Percentiles rank a stretch among this genome's conserved stretches.
These are phyloP conservation scores for Trachops cirrhosus DNA, from an alignment of 2,797 vertebrate species.

Conservation along the genomic window DNA sequence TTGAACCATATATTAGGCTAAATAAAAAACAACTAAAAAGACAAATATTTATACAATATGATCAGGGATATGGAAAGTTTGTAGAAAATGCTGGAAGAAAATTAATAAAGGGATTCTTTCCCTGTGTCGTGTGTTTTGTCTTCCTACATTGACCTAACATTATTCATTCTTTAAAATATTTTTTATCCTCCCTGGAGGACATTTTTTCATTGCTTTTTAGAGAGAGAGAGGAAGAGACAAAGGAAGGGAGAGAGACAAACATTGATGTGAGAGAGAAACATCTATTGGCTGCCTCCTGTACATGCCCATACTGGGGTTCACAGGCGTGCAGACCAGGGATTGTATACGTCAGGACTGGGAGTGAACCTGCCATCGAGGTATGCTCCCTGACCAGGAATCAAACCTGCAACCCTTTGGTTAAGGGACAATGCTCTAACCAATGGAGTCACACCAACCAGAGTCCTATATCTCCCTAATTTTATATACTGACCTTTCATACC, in stretches of 20 bases:
- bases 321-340: too few species aligned
- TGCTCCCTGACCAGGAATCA: not conserved
- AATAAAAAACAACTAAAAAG: not conserved
- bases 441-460: not conserved
- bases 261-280: too few species aligned
- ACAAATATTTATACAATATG: not conserved
- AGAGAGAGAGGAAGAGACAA: too few species aligned
- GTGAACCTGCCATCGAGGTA: too few species aligned
- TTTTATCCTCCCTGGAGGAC: too few species aligned
- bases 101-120: not conserved
- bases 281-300: too few species aligned
- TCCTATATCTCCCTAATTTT: not conserved
- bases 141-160: not conserved
- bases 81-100: not conserved
- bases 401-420: not conserved
- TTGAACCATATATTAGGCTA: not conserved
- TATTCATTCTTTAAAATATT: not conserved
- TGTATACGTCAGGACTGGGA: too few species aligned
- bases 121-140: not conserved
- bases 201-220: too few species aligned
- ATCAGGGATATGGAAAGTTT: not conserved
- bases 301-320: too few species aligned
- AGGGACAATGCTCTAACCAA: not conserved
- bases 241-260: too few species aligned
- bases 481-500: not conserved